Conservation (phyloP, 1,140 invertebrate species). For the Idris sp. region DNA sequence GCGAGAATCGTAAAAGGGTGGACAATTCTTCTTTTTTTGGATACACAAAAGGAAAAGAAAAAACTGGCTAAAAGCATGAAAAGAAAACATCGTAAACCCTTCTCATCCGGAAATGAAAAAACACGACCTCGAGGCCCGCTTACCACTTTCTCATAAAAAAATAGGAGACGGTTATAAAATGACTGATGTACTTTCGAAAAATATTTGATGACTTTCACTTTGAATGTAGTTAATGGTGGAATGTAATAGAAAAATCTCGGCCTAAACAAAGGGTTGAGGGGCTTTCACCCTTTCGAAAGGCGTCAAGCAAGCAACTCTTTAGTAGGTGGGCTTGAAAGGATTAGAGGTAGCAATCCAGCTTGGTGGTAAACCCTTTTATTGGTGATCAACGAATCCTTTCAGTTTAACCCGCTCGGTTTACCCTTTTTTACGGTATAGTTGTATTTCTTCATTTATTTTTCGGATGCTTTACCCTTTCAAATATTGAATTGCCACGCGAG, state of each 20-base stretch:
- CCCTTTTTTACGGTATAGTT: slow-evolving; percentile 66
- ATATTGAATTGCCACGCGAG: slow-evolving; percentile 66
- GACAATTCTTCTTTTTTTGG: slow-evolving; percentile 43
- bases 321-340: slow-evolving; percentile 72
- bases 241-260: slow-evolving; percentile 20
- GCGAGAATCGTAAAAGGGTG: slow-evolving; percentile 71
- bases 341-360: slow-evolving; percentile 65
- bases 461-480: slow-evolving; percentile 46
- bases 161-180: slow-evolving; percentile 64
- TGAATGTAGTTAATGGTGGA: slow-evolving; percentile 18
- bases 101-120: slow-evolving; percentile 55
- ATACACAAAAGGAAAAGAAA: slow-evolving; percentile 58
- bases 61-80: slow-evolving; percentile 39
- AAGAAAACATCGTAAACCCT: slow-evolving; percentile 71
- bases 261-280: slow-evolving; percentile 70
- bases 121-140: slow-evolving; percentile 52
- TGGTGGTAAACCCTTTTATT: slow-evolving; percentile 72
- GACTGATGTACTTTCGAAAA: slow-evolving; percentile 54
- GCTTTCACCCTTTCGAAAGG: slow-evolving; percentile 66
- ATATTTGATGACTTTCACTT: slow-evolving; percentile 66
- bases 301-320: slow-evolving; percentile 53
- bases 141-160: slow-evolving; percentile 63
- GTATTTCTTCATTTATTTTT: slow-evolving; percentile 71
- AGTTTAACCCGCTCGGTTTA: slow-evolving; percentile 71
- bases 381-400: slow-evolving; percentile 73